These are phyloP conservation scores for Danionella dracula DNA, from an alignment of 2,797 vertebrate species.

Conservation along the genomic window DNA sequence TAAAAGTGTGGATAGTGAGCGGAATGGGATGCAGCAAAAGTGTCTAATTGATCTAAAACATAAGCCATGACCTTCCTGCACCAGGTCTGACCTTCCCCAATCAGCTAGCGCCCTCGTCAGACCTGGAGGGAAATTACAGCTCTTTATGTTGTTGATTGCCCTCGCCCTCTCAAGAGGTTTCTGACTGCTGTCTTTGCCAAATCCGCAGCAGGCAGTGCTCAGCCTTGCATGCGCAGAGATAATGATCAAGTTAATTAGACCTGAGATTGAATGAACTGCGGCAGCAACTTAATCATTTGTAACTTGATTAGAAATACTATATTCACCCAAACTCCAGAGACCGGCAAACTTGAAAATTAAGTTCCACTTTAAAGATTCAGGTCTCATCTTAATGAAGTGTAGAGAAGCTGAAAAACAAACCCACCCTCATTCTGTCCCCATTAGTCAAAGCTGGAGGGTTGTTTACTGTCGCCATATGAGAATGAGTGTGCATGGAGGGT, in stretches of 20 bases:
- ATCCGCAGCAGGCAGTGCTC: slow-evolving; percentile 70
- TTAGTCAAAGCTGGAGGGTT: slow-evolving; percentile 33
- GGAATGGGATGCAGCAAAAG: no score
- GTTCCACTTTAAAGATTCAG: slow-evolving; percentile 57
- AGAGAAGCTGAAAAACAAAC: slow-evolving; percentile 48
- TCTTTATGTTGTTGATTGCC: slow-evolving; percentile 53
- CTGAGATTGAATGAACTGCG: slow-evolving; percentile 74
- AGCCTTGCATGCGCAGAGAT: slow-evolving; percentile 75
- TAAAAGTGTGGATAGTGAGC: no score
- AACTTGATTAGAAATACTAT: slow-evolving; percentile 77
- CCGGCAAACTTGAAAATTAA: slow-evolving; percentile 60
- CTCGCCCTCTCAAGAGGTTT: slow-evolving; percentile 54
- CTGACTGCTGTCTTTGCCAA: slow-evolving; percentile 62
- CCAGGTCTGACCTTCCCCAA: background rate
- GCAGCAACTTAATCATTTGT: slow-evolving; percentile 80
- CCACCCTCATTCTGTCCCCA: slow-evolving; percentile 43
- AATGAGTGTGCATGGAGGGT: slow-evolving; percentile 39
- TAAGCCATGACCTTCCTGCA: background rate
- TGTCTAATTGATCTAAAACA: background rate
- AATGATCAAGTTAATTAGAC: slow-evolving; percentile 82
- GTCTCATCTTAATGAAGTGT: slow-evolving; percentile 52
- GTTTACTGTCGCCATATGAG: slow-evolving; percentile 41
- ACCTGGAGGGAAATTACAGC: slow-evolving; percentile 53
- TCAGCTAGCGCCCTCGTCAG: slow-evolving; percentile 39
- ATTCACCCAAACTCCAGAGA: slow-evolving; percentile 67